Evolutionary conservation across 2,888 invertebrate genomes (phyloP), one percentile per base, ranked within the genome.

Genomic region (Heterodera filipjevi): DNA sequence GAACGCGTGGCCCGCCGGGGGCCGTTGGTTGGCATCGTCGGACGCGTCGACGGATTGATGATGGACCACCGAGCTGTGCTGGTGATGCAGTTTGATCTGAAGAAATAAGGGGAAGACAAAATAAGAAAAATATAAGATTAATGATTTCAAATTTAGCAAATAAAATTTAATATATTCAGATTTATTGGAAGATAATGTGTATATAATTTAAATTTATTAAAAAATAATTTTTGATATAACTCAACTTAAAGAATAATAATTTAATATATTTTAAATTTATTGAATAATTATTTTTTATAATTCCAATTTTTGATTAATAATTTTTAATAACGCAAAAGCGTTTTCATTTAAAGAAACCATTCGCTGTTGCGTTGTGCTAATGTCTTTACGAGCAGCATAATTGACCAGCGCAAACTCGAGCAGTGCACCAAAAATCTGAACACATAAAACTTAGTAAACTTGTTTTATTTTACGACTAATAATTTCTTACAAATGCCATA

Each of bases 401-500:
- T 87, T 87, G 19, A 87, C 87, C 16, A 87, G 79, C 59, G 87
- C 87, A 78, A 87, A 87, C 77, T 87, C 87, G 30, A 86, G 82
- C 30, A 86, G 79, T 30, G 78, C 79, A 19, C 73, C 80, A 44
- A 80, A 79, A 59, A 59, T 59, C 59, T 59, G 19, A 49, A 49
- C 8, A 49, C 3, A 35, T 30, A 10, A 72, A 19, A 39, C 16
- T 49, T 49, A 49, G 5, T 5, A 44, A 33, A 35, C 8, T 44
- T 49, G 27, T n/a, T 14, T 86, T 85, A 81, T 86, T 86, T 22
- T 53, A 19, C 39, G 12, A 39, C 39, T 6, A 22, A 53, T 3
- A 53, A 53, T 6, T 1, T 10, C 27, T 27, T 77, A 87, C 88
- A 81, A 87, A 87, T 12, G 87, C 87, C 81, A 82, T 82, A 68